Base-by-base conservation (phyloP, 1,140 invertebrate genomes). In the Philaenus spumarius region DNA sequence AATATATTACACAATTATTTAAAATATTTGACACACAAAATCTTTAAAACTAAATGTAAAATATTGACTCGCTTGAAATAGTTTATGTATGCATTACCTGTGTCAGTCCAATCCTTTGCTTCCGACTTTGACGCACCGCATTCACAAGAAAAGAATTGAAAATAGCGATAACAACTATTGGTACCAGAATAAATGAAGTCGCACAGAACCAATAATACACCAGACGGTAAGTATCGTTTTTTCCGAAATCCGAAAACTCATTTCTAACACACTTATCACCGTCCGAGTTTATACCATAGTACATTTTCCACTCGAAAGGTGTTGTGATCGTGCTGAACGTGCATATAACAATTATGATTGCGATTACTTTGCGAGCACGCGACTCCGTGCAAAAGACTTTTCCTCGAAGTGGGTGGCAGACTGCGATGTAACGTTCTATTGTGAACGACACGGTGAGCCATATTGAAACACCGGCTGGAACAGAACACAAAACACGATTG, bases 401-500 rank as follows among this genome's bases (percentile, higher is more conserved):
- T 20, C 87, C 84, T 61, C 81, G 78, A 66, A 90, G 83, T 19
- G 87, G 87, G 74, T 87, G 81, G 61, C 84, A 83, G 4, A 90
- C 85, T 23, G 84, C 86, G 50, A 89, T 83, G 74, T 87, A 90
- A 40, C 86, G 72, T 71, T 90, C 87, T 53, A 89, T 77, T 2
- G 87, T 90, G 69, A 90, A 90, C 24, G 84, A 82, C 2, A 88
- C 85, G 23, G 84, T 87, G 48, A 90, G 72, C 85, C 86, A 89
- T 34, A 87, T 84, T 19, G 84, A 87, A 30, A 83, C 82, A 69
- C 83, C 86, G 63, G 80, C 82, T 83, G 67, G 15, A 73, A 53
- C 50, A 53, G 5, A 53, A 4, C 22, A 14, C 2, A 2, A 51
- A 6, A 20, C 11, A 34, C 14, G 34, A 6, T 30, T 47, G 35